Conservation (phyloP, 2,113 vertebrate species). For the Verasper variegatus region DNA sequence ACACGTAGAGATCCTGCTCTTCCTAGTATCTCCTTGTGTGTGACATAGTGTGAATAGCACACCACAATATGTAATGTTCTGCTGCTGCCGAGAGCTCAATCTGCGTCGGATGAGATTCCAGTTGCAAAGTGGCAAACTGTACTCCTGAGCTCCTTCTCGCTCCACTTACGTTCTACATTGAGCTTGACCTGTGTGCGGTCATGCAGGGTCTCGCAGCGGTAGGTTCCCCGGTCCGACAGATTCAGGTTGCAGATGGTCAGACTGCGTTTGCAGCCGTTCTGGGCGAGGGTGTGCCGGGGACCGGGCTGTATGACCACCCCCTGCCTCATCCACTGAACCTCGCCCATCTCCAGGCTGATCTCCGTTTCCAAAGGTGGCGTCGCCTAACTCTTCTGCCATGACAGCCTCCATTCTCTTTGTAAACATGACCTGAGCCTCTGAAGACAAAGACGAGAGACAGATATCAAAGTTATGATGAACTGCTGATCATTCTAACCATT, state of each 20-base stretch:
- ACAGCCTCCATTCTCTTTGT: constrained; percentile 82
- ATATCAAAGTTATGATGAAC: background rate
- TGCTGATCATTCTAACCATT: background rate
- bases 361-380: constrained; percentile 89
- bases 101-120: too few relatives aligned
- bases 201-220: constrained; percentile 92
- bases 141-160: too few relatives aligned
- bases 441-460: background rate
- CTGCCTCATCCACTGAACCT: constrained; percentile 92
- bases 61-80: too few relatives aligned
- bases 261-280: constrained; percentile 78
- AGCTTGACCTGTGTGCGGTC: constrained; percentile 92
- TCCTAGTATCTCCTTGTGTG: too few relatives aligned
- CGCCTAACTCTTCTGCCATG: constrained; percentile 87
- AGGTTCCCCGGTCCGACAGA: constrained; percentile 88
- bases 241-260: constrained; percentile 84
- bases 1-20: background rate
- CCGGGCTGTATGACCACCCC: constrained; percentile 87
- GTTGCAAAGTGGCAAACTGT: too few relatives aligned
- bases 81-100: too few relatives aligned
- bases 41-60: too few relatives aligned
- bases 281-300: constrained; percentile 80
- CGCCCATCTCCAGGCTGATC: constrained; percentile 85
- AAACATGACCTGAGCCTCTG: constrained; percentile 91
- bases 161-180: constrained; percentile 90